Percentiles rank a stretch among this genome's conserved stretches.
These are phyloP conservation scores for Probaryconus sp. DNA, from an alignment of 1,140 invertebrate genomes.

Conservation along the genomic window DNA sequence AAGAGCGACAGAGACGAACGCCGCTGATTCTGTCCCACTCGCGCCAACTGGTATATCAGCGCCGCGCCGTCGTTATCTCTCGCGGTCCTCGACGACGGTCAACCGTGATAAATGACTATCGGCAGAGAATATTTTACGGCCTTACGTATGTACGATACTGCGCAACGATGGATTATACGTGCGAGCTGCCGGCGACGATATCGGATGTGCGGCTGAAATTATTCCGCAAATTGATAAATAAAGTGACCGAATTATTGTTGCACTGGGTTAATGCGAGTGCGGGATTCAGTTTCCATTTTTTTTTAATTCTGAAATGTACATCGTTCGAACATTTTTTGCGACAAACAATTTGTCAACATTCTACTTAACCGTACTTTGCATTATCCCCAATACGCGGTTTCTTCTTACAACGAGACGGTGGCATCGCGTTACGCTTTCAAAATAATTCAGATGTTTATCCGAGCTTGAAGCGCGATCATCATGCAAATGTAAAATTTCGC, in stretches of 20 bases:
- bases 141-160: conserved; percentile 72
- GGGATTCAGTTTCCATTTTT: neutral
- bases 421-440: conserved; percentile 1
- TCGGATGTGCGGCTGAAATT: conserved; percentile 35
- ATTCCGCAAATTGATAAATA: conserved; percentile 26
- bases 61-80: conserved; percentile 78
- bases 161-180: conserved; percentile 66
- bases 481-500: conserved; percentile 38
- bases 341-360: too few species aligned
- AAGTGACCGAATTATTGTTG: too few species aligned
- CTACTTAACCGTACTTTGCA: too few species aligned
- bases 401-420: neutral
- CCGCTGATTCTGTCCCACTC: conserved; percentile 35
- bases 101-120: conserved; percentile 76
- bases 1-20: conserved; percentile 28
- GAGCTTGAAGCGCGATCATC: conserved; percentile 1
- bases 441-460: conserved; percentile 4
- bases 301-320: too few species aligned
- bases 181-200: conserved; percentile 63
- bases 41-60: conserved; percentile 61
- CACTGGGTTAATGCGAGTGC: too few species aligned
- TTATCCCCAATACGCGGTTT: too few species aligned
- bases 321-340: too few species aligned
- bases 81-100: conserved; percentile 80
- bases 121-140: conserved; percentile 74